A percentile compares a stretch with the other conserved stretches of the same genome.
phyloP scores from a whole-genome alignment of 2,113 vertebrate genomes.

The Chiloscyllium plagiosum region DNA sequence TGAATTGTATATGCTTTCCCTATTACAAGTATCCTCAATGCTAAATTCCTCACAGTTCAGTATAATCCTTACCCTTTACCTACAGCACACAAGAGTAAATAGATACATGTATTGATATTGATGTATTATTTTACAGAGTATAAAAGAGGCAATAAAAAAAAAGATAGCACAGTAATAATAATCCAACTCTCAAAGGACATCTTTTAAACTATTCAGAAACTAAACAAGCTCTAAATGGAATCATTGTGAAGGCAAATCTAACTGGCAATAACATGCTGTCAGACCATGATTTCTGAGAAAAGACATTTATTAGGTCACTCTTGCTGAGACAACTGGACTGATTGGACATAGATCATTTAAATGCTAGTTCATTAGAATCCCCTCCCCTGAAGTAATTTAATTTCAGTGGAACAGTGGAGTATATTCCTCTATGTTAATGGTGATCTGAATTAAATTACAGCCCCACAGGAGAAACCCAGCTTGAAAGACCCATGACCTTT shows the following conservation, averaged over 20 bases:
- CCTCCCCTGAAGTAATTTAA: conserved; percentile 77
- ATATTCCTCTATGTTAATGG: conserved; percentile 74
- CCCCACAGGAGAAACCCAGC: conserved; percentile 68
- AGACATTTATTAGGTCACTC: conserved; percentile 44
- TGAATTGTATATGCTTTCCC: neutral
- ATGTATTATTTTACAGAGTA: neutral
- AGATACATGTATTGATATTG: neutral
- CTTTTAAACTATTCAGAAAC: neutral
- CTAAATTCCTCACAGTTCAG: neutral
- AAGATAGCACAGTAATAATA: neutral
- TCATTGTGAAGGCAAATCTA: neutral
- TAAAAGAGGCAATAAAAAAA: neutral
- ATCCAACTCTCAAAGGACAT: neutral
- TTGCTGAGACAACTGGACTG: conserved; percentile 74
- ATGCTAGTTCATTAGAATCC: conserved; percentile 72
- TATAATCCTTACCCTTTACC: neutral
- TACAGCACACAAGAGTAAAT: neutral
- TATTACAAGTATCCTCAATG: neutral
- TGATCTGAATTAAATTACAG: conserved; percentile 78
- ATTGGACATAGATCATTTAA: conserved; percentile 70
- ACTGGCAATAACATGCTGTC: neutral
- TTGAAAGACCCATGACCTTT: conserved; percentile 62
- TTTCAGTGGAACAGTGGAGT: conserved; percentile 77
- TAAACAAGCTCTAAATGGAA: neutral
- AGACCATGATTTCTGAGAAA: neutral